A percentile compares a stretch with the other conserved stretches of the same genome.
phyloP scores from a whole-genome alignment of 2,797 vertebrate genomes.

The Peromyscus melanophrys region DNA sequence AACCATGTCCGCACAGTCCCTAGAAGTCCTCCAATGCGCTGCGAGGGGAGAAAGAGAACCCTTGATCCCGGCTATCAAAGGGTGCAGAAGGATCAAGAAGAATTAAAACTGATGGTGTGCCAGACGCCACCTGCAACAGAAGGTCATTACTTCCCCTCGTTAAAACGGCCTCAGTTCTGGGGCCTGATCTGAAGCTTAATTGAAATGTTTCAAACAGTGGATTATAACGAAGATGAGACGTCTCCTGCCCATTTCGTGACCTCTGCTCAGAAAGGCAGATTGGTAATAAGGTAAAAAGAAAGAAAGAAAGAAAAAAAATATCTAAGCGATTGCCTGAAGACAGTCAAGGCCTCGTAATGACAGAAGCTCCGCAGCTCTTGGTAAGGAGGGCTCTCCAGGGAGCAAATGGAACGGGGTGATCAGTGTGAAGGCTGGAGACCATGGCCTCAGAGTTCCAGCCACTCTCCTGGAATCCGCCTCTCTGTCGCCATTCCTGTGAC shows the following conservation, averaged over 20 bases:
- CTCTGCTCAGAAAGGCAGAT: constrained; percentile 89
- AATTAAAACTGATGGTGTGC: constrained; percentile 92
- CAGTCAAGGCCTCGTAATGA: constrained; percentile 88
- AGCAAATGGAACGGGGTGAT: constrained; percentile 47
- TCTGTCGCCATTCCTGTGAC: background rate
- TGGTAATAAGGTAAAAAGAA: constrained; percentile 87
- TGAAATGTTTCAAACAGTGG: constrained; percentile 91
- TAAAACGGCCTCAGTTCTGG: constrained; percentile 89
- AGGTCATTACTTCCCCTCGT: constrained; percentile 91
- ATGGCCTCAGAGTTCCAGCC: background rate
- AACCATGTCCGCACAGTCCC: constrained; percentile 88
- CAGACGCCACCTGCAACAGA: constrained; percentile 90
- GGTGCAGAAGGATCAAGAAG: constrained; percentile 91
- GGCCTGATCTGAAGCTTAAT: constrained; percentile 91
- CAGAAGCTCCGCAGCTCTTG: constrained; percentile 74
- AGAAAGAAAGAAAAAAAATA: constrained; percentile 87
- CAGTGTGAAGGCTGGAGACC: constrained; percentile 58
- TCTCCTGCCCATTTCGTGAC: constrained; percentile 89
- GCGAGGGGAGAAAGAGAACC: constrained; percentile 89
- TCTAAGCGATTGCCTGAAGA: constrained; percentile 88
- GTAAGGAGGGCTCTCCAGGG: constrained; percentile 71
- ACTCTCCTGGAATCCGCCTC: background rate
- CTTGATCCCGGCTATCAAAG: constrained; percentile 92
- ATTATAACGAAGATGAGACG: constrained; percentile 90
- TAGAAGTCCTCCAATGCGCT: constrained; percentile 89